Conservation (phyloP, 2,113 vertebrate species). For the Seriola aureovittata region DNA sequence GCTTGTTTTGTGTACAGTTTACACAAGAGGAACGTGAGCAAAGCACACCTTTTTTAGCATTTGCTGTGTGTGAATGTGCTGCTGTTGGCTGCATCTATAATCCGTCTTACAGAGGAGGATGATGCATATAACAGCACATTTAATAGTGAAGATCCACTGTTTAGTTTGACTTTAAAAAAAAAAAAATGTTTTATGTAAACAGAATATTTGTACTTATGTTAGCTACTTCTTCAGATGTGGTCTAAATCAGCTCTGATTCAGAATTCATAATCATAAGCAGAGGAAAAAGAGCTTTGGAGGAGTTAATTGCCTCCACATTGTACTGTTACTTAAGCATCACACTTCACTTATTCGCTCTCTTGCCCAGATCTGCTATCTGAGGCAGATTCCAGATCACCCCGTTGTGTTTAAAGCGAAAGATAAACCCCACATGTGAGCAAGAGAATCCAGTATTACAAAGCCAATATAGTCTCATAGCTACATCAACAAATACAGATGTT, state of each 20-base stretch:
- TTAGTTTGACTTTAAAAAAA: background rate
- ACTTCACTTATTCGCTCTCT: background rate
- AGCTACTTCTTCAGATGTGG: background rate
- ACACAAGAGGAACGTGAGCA: constrained; percentile 11
- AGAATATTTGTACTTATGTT: background rate
- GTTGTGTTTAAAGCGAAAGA: constrained; percentile 16
- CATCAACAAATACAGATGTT: constrained; percentile 48
- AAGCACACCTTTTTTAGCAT: background rate
- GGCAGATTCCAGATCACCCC: constrained; percentile 9
- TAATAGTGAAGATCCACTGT: background rate
- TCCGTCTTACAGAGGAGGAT: background rate
- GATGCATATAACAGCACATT: background rate
- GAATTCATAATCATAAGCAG: background rate
- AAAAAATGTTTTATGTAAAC: background rate
- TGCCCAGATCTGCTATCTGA: constrained; percentile 29
- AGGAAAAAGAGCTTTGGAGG: background rate
- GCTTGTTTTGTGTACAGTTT: constrained; percentile 16
- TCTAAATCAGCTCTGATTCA: background rate
- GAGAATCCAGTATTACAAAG: constrained; percentile 21
- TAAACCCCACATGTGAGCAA: constrained; percentile 38
- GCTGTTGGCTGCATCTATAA: constrained; percentile 23
- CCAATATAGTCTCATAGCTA: constrained; percentile 11
- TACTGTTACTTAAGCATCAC: background rate
- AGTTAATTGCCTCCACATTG: background rate
- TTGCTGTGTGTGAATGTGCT: background rate